phyloP scores from a whole-genome alignment of 2,113 vertebrate species.

The Brachypodius melanocephalos region DNA sequence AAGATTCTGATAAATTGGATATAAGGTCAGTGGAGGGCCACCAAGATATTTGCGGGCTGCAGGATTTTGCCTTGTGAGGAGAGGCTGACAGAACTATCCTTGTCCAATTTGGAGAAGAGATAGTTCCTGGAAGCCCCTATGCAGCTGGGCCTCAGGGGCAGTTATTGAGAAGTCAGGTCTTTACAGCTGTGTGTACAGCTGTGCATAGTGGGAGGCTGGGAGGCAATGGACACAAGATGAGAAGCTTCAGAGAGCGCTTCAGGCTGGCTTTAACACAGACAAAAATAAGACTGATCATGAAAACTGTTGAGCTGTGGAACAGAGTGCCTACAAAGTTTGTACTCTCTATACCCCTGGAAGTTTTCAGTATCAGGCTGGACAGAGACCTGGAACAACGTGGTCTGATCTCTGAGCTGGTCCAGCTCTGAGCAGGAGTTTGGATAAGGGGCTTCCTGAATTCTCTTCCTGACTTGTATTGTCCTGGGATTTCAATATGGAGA shows the following conservation, averaged over 20 bases:
- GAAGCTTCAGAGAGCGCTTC: not conserved
- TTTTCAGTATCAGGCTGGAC: not conserved
- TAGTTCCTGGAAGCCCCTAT: not conserved
- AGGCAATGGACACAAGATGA: not conserved
- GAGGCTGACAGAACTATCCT: not conserved
- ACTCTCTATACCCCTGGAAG: not conserved
- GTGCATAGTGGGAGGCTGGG: not conserved
- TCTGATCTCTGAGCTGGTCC: not conserved
- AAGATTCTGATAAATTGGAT: not conserved
- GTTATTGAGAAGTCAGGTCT: not conserved
- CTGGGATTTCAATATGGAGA: not conserved
- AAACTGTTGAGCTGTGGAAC: not conserved
- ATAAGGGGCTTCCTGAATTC: not conserved
- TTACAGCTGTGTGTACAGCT: not conserved
- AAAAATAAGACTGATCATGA: not conserved
- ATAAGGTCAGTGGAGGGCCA: not conserved
- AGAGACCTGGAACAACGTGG: not conserved
- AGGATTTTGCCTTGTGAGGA: not conserved
- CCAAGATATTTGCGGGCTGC: not conserved
- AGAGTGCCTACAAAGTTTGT: not conserved
- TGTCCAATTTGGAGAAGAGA: not conserved
- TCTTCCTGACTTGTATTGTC: not conserved
- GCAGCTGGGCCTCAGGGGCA: no score
- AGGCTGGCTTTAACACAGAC: not conserved
- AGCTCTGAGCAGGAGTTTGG: not conserved